Evolutionary conservation across 1,140 invertebrate species (phyloP).

Genomic region (Plectrocnemia conspersa): DNA sequence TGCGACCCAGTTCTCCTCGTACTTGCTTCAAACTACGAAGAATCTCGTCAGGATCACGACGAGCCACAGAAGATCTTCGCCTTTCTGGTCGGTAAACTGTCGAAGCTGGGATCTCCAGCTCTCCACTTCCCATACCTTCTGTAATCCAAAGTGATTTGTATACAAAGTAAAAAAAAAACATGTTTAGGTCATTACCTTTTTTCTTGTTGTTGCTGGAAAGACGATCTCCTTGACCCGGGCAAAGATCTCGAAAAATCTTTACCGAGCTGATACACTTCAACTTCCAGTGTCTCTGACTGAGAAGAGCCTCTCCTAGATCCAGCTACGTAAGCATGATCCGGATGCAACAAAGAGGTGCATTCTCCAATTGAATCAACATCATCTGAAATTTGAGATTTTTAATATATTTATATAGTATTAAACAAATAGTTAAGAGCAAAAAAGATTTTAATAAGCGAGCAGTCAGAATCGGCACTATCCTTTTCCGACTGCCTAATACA

Average conservation of each 20-base stretch:
- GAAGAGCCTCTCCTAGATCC: slow-evolving; percentile 76
- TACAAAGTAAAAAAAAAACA: background rate
- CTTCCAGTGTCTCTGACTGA: slow-evolving; percentile 77
- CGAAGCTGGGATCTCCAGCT: slow-evolving; percentile 50
- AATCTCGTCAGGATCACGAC: slow-evolving; percentile 77
- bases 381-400: slow-evolving; percentile 43
- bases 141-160: background rate
- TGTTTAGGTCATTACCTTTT: slow-evolving; percentile 38
- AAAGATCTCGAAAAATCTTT: slow-evolving; percentile 81
- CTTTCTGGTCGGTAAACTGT: slow-evolving; percentile 62
- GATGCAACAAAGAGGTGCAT: slow-evolving; percentile 69
- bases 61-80: slow-evolving; percentile 72
- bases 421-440: background rate
- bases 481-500: slow-evolving; percentile 2
- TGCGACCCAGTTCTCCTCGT: slow-evolving; percentile 72
- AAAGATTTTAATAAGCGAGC: background rate
- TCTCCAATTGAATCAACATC: slow-evolving; percentile 69
- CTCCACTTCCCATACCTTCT: slow-evolving; percentile 43
- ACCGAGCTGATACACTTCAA: slow-evolving; percentile 77
- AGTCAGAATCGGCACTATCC: too few relatives aligned
- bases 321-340: slow-evolving; percentile 73
- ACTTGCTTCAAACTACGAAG: slow-evolving; percentile 70
- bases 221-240: slow-evolving; percentile 75
- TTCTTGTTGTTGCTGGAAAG: slow-evolving; percentile 66
- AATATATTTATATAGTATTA: background rate